Conservation (phyloP, 2,797 vertebrate species). For the Channa striata region DNA sequence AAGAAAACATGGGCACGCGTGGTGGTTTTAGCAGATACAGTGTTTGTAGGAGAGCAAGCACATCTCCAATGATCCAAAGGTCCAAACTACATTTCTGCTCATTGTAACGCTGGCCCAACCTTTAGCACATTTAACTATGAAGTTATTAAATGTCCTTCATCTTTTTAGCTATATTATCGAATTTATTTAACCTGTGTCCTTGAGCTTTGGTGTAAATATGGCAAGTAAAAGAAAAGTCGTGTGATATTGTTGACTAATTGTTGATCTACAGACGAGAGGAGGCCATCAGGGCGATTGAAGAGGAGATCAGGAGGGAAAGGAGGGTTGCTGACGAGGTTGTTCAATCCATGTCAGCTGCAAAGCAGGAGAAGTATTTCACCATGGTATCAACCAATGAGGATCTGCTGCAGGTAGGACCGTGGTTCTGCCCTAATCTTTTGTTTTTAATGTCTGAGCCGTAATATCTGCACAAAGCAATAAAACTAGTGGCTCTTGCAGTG, state of each 20-base stretch:
- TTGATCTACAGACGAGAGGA: slow-evolving; percentile 90
- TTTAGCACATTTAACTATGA: no score
- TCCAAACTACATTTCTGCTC: not conserved
- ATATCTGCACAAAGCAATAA: no score
- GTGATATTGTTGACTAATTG: not conserved
- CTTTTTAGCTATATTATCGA: not conserved
- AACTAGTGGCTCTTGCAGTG: no score
- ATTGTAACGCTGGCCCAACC: no score
- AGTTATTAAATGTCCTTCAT: no score
- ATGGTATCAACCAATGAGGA: slow-evolving; percentile 92
- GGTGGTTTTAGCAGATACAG: no score
- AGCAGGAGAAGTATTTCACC: slow-evolving; percentile 90
- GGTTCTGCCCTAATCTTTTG: not conserved
- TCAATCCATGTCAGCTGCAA: slow-evolving; percentile 89
- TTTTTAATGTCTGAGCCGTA: not conserved
- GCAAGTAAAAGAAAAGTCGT: no score
- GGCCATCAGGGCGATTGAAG: slow-evolving; percentile 87
- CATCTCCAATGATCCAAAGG: not conserved
- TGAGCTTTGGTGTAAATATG: no score
- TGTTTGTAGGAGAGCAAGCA: not conserved
- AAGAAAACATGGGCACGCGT: no score
- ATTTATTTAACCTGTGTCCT: not conserved
- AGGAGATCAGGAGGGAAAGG: slow-evolving; percentile 89
- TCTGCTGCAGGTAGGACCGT: slow-evolving; percentile 88
- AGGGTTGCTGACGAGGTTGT: slow-evolving; percentile 90